Base-by-base conservation (phyloP, 1,140 invertebrate species). In the Drosophila nannoptera region DNA sequence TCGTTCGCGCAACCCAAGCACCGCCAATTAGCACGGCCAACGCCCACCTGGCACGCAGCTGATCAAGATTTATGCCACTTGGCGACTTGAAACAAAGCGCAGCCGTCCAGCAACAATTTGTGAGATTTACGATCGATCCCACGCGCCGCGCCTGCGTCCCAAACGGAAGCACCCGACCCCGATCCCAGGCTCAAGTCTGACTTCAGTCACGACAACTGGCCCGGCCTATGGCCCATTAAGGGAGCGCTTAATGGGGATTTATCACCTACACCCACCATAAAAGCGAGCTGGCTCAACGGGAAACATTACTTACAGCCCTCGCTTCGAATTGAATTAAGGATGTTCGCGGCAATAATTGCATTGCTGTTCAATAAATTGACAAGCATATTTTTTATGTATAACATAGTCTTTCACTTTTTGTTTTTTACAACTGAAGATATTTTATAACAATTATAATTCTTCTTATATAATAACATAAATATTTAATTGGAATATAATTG, bases 181-280 rank as follows among this genome's bases (percentile, higher is more conserved):
- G 16, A 45, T 56, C 49, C 65, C 45, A 29, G 32, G 43, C 22
- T 22, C 43, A 32, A 40, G 38, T 55, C 35, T 22, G 12, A 22
- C 22, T 3, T 22, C 22, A 49, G 49, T 46, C 42, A 53, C 52
- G 74, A 69, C 55, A 62, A 38, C 22, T 22, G 22, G 22, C 16
- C 11, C 52, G n/a, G 7, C 7, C 9, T 32, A 36, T 42, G 52
- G 42, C 16, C 40, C 63, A 46, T 64, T 76, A 81, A 81, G 63
- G 65, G 69, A 46, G 60, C 78, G 75, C 75, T 81, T 83, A 81
- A 83, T 75, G 54, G 58, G 63, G 71, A 82, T 71, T 81, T 81
- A 81, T 82, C 65, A 82, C 73, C 77, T 77, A 36, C 74, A 56
- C 65, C 77, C 73, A 82, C 77, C 61, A 55, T 9, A 69, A 33